Evolutionary conservation across 2,113 vertebrate species (phyloP).

Genomic region (Arenaria interpres): DNA sequence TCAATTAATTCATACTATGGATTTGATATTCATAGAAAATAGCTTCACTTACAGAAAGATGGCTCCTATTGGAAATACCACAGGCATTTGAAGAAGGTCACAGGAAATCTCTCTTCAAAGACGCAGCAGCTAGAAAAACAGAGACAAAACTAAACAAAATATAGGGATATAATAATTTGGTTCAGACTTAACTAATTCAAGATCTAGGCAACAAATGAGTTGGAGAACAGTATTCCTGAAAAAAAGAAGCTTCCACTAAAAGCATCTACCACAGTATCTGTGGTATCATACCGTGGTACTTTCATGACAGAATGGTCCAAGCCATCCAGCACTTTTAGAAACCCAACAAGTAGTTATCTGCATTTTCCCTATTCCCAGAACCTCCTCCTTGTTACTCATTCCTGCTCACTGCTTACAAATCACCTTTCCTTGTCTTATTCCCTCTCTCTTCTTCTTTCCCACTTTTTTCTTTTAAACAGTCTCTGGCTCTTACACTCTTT

Average conservation of each 20-base stretch:
- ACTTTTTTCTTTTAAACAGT: not conserved
- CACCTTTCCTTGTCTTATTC: not conserved
- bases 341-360: not conserved
- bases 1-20: not conserved
- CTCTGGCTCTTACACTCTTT: not conserved
- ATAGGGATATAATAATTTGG: not conserved
- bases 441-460: not conserved
- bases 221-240: not conserved
- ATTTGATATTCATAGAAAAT: not conserved
- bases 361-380: not conserved
- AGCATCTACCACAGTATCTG: not conserved
- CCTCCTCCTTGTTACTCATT: not conserved
- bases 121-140: not conserved
- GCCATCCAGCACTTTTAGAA: not conserved
- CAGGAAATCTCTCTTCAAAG: not conserved
- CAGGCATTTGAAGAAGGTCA: not conserved
- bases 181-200: not conserved
- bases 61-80: not conserved
- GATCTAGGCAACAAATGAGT: accelerated
- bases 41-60: not conserved
- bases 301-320: not conserved
- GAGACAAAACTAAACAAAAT: not conserved
- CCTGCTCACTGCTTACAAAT: not conserved
- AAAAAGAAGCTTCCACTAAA: not conserved
- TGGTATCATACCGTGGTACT: not conserved